phyloP scores from a whole-genome alignment of 2,113 vertebrate species.

The Mastomys natalensis region DNA sequence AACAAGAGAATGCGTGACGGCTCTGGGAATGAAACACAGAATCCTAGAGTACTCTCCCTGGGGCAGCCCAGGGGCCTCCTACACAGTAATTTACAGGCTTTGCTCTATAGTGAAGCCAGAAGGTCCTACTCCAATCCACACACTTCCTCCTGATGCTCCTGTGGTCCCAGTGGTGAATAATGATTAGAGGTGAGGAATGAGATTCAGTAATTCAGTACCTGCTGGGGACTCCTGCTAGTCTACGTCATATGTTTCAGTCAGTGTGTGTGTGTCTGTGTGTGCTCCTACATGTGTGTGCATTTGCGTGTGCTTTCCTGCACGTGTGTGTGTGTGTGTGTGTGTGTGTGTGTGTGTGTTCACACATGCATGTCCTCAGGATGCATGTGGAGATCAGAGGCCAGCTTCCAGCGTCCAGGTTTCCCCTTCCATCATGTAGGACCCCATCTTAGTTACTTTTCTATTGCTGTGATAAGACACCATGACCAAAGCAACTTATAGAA shows the following conservation, averaged over 20 bases:
- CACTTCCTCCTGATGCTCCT: neutral
- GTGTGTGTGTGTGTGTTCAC: neutral
- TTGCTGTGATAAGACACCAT: neutral
- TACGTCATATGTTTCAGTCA: neutral
- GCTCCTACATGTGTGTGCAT: too few species aligned
- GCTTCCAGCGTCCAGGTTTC: too few species aligned
- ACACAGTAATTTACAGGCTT: neutral
- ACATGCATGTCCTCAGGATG: neutral
- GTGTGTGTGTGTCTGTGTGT: neutral
- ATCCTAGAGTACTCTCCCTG: neutral
- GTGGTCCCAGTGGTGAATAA: neutral
- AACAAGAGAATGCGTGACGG: neutral
- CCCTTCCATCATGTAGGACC: neutral
- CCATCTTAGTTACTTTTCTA: neutral
- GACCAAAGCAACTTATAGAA: neutral
- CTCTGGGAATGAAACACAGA: neutral
- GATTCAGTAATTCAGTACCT: neutral
- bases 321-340: neutral
- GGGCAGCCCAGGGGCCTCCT: neutral
- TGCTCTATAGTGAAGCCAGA: neutral
- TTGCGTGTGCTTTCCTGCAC: neutral
- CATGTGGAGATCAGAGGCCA: neutral
- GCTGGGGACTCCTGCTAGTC: neutral
- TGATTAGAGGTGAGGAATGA: neutral
- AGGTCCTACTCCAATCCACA: neutral